A percentile compares a stretch with the other conserved stretches of the same genome.
Evolutionary conservation across 2,113 vertebrate species (phyloP).

Genomic region (Eira barbara): DNA sequence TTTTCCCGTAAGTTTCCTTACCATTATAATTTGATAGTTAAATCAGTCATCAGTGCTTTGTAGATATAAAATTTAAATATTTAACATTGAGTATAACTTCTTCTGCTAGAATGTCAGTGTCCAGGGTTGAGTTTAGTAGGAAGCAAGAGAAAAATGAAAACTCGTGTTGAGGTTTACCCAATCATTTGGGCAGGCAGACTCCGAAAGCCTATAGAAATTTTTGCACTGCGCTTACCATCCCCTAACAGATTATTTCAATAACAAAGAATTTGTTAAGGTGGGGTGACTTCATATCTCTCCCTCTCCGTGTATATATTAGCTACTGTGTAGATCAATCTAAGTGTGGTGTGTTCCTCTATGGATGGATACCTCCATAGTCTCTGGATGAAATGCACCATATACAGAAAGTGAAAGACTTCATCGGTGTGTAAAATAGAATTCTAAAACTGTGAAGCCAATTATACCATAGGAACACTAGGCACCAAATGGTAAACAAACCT

Average conservation of each 20-base stretch:
- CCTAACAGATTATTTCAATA: not conserved
- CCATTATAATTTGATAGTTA: constrained; percentile 49
- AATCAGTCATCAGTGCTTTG: constrained; percentile 27
- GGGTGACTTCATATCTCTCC: not conserved
- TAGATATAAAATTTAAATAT: constrained; percentile 23
- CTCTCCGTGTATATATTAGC: not conserved
- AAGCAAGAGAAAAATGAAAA: constrained; percentile 24
- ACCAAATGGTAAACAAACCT: constrained; percentile 61
- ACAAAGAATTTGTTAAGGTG: not conserved
- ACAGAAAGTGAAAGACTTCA: constrained; percentile 39
- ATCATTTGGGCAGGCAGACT: not conserved
- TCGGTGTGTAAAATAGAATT: constrained; percentile 51
- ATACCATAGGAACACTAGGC: constrained; percentile 50
- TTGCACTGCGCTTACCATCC: not conserved
- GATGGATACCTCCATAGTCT: constrained; percentile 3
- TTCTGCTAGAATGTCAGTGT: not conserved
- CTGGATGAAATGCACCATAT: not conserved
- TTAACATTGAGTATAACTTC: constrained; percentile 8
- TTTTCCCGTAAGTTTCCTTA: constrained; percentile 41
- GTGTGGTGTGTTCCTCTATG: not conserved
- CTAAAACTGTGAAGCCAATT: constrained; percentile 62
- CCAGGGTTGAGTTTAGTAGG: not conserved
- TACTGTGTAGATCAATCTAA: not conserved
- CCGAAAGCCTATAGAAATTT: not conserved
- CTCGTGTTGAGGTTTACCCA: not conserved